phyloP scores from a whole-genome alignment of 2,113 vertebrate species.

The Mormyrus iriodes region DNA sequence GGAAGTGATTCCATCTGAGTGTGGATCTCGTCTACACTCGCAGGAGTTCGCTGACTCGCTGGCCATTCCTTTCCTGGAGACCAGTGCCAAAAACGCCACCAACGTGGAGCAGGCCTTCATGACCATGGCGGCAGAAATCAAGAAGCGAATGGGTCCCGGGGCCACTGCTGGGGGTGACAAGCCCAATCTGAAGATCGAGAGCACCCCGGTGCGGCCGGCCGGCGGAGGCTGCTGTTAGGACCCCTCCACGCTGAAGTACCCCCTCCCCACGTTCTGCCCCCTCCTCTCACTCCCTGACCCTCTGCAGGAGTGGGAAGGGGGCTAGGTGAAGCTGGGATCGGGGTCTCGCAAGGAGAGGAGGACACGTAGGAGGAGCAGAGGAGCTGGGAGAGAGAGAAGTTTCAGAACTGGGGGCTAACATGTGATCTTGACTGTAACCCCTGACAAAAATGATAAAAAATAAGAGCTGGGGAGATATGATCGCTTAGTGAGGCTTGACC shows the following conservation, averaged over 20 bases:
- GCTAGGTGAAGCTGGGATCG: not conserved
- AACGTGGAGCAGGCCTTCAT: slow-evolving; percentile 67
- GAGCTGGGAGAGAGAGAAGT: not conserved
- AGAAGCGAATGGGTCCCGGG: slow-evolving; percentile 65
- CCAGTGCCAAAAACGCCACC: slow-evolving; percentile 61
- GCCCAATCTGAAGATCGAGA: slow-evolving; percentile 65
- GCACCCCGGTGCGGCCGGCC: slow-evolving; percentile 60
- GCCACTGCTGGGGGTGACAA: slow-evolving; percentile 55
- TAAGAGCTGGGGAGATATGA: not conserved
- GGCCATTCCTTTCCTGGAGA: slow-evolving; percentile 60
- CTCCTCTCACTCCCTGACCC: not conserved
- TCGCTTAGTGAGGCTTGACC: not conserved
- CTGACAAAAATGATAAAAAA: not conserved
- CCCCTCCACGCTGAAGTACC: not conserved
- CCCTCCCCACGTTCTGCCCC: not conserved
- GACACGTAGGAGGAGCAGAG: not conserved
- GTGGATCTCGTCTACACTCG: not conserved
- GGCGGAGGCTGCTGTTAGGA: slow-evolving; percentile 61
- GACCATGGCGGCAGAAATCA: slow-evolving; percentile 67
- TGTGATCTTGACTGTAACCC: slow-evolving; percentile 14
- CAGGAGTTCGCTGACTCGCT: slow-evolving; percentile 59
- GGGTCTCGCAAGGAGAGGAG: not conserved
- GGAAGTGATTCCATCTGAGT: not conserved
- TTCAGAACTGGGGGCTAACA: slow-evolving; percentile 14
- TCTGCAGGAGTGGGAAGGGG: not conserved